phyloP scores from a whole-genome alignment of 1,140 invertebrate species.

The Solen grandis region DNA sequence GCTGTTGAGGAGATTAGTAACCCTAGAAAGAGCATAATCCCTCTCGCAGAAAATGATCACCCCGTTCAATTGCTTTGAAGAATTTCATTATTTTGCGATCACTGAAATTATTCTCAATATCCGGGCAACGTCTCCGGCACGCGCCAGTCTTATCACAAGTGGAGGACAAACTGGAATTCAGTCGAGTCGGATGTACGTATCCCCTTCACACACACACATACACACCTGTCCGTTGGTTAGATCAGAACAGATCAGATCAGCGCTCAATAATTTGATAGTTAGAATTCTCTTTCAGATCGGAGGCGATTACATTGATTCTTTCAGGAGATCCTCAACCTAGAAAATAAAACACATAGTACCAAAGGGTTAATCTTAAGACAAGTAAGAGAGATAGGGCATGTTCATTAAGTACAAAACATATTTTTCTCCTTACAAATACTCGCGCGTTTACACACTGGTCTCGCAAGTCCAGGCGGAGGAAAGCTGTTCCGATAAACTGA shows the following conservation, averaged over 20 bases:
- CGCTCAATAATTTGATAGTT: conserved; percentile 40
- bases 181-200: neutral
- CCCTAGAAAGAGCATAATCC: conserved; percentile 39
- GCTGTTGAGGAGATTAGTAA: conserved; percentile 40
- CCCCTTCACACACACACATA: neutral
- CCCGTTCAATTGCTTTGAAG: conserved; percentile 49
- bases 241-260: conserved; percentile 25
- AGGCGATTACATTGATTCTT: conserved; percentile 19
- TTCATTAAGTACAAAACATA: too few relatives aligned
- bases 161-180: neutral
- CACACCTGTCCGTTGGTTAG: neutral
- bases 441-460: neutral
- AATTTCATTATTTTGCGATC: conserved; percentile 52
- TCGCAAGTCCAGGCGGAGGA: neutral
- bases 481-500: neutral
- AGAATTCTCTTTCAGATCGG: conserved; percentile 4
- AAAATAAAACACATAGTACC: conserved; percentile 20
- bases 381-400: conserved; percentile 8
- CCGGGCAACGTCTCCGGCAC: conserved; percentile 27
- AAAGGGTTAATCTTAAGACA: neutral
- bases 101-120: conserved; percentile 45
- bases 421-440: too few relatives aligned
- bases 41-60: conserved; percentile 39
- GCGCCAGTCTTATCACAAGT: neutral
- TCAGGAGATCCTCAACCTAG: neutral